Base-by-base conservation (phyloP, 2,888 invertebrate genomes). In the Sinopyrophorus schimmeli region DNA sequence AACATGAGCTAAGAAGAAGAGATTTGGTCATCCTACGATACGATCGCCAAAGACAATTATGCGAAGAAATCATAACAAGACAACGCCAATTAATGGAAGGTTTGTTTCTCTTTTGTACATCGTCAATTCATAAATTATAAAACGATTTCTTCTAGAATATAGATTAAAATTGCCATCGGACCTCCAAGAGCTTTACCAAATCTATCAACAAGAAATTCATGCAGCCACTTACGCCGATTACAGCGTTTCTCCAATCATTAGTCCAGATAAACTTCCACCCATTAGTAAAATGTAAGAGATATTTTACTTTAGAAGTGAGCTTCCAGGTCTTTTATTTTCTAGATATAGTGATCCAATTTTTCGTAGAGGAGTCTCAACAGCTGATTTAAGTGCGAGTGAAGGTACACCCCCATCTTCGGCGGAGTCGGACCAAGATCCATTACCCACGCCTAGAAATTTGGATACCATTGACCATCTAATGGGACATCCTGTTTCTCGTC, bases 11-110 rank as follows among this genome's bases (percentile, higher is more conserved):
- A 46, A 80, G 91, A 26, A 78, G 92, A 47, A 78, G 92, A 31
- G 93, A 94, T 68, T 78, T 92, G 52, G 83, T 92, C 61, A 80
- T 94, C 54, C 77, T 92, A 56, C 78, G 92, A 12, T 87, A 89
- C 44, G 89, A 91, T 68, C 79, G 92, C 15, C 92, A 94, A 72
- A 78, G 92, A 12, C 82, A 89, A 30, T 80, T 95, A 17, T 89
- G 91, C 56, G 94, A 95, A 68, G 92, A 94, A 71, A 94, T 95
- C 57, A 94, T 95, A 44, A 89, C 89, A 1, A 78, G 91, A 24
- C 95, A 95, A 72, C 77, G 92, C 28, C 81, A 87, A 38, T 79
- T 94, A 21, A 85, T 95, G 61, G 89, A 92, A 77, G 88, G 89
- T 88, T 63, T 47, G n/a, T 32, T 14, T 27, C 24, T 28, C 4